Evolutionary conservation across 1,140 invertebrate genomes (phyloP).

Genomic region (Aleiodes sp.): DNA sequence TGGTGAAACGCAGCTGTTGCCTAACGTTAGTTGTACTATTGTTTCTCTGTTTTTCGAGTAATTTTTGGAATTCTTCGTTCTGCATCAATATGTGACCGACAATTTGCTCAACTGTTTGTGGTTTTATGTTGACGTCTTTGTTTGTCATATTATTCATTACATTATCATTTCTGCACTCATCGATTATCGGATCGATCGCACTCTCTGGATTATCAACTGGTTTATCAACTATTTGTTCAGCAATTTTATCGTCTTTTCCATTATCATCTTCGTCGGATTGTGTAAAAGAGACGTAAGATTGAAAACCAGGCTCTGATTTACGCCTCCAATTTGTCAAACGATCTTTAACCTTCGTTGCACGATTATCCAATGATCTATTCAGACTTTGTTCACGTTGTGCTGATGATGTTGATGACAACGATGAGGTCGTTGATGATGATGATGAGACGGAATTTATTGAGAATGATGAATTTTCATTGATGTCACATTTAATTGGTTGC

Average conservation of each 20-base stretch:
- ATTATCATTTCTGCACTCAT: neutral
- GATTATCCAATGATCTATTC: constrained; percentile 55
- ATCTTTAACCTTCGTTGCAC: constrained; percentile 62
- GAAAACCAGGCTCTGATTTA: constrained; percentile 77
- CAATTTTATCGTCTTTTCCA: neutral
- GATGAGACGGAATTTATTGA: neutral
- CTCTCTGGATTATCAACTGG: neutral
- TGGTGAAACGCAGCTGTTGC: constrained; percentile 67
- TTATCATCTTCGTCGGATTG: constrained; percentile 57
- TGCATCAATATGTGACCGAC: constrained; percentile 85
- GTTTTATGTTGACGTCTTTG: constrained; percentile 47
- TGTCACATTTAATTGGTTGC: constrained; percentile 60
- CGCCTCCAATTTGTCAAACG: constrained; percentile 71
- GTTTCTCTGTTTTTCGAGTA: constrained; percentile 75
- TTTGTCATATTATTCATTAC: constrained; percentile 28
- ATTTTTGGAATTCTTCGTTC: constrained; percentile 83
- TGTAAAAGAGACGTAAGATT: constrained; percentile 58
- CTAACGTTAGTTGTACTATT: constrained; percentile 67
- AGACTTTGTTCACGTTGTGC: constrained; percentile 57
- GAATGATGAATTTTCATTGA: constrained; percentile 42
- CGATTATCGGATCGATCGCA: neutral
- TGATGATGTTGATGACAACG: constrained; percentile 52
- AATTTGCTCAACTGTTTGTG: constrained; percentile 76
- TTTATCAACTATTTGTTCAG: constrained; percentile 2
- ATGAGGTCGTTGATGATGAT: constrained; percentile 46